Percentiles rank a stretch among this genome's conserved stretches.
phyloP scores from a whole-genome alignment of 2,113 vertebrate species.

The Xiphophorus hellerii region DNA sequence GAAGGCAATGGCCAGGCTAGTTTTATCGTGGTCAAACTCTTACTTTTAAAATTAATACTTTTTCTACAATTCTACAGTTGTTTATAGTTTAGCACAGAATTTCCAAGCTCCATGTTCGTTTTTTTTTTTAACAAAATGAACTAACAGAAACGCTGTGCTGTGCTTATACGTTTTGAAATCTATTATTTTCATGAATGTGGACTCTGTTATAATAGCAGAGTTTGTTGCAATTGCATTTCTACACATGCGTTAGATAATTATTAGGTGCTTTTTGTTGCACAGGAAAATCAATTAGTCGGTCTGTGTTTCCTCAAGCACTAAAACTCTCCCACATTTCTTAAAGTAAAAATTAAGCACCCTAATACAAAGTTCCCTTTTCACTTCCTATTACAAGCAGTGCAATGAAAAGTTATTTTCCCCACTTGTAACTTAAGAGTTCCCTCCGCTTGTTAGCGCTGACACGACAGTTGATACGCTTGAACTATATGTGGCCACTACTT shows the following conservation, averaged over 20 bases:
- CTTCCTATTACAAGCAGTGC: neutral
- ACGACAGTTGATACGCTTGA: neutral
- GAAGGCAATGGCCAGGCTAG: no score
- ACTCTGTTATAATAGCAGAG: no score
- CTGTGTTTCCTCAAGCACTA: neutral
- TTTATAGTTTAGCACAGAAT: no score
- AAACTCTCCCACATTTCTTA: neutral
- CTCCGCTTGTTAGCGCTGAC: neutral
- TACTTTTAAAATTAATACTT: no score
- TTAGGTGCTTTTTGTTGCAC: neutral
- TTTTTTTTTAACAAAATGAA: no score
- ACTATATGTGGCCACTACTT: neutral
- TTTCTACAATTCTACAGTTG: no score
- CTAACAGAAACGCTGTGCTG: no score
- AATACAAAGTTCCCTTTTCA: neutral
- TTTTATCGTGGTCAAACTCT: no score
- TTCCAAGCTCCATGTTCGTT: no score
- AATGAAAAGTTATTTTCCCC: neutral
- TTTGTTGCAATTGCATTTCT: neutral
- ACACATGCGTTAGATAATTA: neutral
- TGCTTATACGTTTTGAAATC: no score
- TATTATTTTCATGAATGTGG: no score
- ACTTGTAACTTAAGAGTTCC: neutral
- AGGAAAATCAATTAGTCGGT: neutral
- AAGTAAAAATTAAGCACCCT: neutral